These are phyloP conservation scores for Vanessa cardui DNA, from an alignment of 2,888 invertebrate species.

Conservation along the genomic window DNA sequence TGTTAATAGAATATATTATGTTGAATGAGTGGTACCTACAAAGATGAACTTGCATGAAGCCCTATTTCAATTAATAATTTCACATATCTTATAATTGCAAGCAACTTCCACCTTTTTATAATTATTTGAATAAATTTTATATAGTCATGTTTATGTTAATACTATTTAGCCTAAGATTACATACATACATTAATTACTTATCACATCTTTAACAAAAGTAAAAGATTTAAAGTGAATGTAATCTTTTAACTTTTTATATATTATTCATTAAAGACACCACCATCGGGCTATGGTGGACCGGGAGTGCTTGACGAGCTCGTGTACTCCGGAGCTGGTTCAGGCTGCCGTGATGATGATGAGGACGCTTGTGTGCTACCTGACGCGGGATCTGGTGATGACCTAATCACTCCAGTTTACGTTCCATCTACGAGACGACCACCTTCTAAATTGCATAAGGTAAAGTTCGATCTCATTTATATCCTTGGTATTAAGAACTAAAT, in stretches of 20 bases:
- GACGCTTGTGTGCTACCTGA: constrained; percentile 95
- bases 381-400: constrained; percentile 93
- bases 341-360: constrained; percentile 95
- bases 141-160: no score
- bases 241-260: no score
- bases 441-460: constrained; percentile 49
- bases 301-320: constrained; percentile 93
- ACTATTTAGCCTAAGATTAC: no score
- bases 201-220: no score
- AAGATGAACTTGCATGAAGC: no score
- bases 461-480: neutral
- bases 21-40: no score
- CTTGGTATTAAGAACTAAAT: neutral
- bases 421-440: constrained; percentile 88
- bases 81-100: no score
- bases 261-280: constrained; percentile 86
- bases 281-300: constrained; percentile 86
- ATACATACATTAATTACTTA: no score
- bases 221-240: neutral
- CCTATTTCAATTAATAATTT: no score
- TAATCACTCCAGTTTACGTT: constrained; percentile 96
- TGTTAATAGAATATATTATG: no score
- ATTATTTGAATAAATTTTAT: no score
- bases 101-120: no score
- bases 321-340: constrained; percentile 95